Percentiles rank a stretch among this genome's conserved stretches.
Evolutionary conservation across 92 coral and sea anemone species (phyloP).

Genomic region (Porites evermanni): DNA sequence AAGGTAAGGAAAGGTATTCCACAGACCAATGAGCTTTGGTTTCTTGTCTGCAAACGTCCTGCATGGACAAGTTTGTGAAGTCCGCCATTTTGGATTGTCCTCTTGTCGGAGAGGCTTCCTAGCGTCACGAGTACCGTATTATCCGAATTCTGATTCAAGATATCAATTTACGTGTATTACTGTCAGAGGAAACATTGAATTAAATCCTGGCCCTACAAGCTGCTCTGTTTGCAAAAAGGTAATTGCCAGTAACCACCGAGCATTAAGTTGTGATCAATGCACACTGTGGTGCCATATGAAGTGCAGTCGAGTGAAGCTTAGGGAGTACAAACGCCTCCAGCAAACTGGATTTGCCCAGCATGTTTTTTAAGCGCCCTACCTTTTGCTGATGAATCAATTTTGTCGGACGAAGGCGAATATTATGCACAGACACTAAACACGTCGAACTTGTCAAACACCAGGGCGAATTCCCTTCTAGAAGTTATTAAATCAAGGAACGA

Average conservation of each 20-base stretch:
- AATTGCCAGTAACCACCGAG: not conserved
- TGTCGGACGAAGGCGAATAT: not conserved
- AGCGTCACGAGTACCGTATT: not conserved
- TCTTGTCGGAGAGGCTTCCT: not conserved
- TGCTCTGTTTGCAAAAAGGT: not conserved
- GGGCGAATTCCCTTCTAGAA: too few relatives aligned
- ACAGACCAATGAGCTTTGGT: too few relatives aligned
- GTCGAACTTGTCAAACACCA: too few relatives aligned
- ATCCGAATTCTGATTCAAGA: not conserved
- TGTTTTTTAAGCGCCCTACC: not conserved
- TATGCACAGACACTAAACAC: too few relatives aligned
- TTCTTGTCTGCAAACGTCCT: not conserved
- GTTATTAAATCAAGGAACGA: slow-evolving; percentile 16
- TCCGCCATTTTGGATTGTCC: not conserved
- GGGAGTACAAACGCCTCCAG: not conserved
- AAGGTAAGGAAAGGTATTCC: too few relatives aligned
- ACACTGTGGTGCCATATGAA: not conserved
- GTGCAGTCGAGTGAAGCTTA: not conserved
- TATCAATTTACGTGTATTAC: not conserved
- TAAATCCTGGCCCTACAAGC: not conserved
- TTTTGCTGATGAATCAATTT: not conserved
- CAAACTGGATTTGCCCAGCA: slow-evolving; percentile 1
- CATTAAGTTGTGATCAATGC: not conserved
- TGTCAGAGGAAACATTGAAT: not conserved
- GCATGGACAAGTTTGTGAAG: not conserved